These are phyloP conservation scores for Caenorhabditis tropicalis DNA, from an alignment of 1,140 invertebrate genomes.

Conservation along the genomic window DNA sequence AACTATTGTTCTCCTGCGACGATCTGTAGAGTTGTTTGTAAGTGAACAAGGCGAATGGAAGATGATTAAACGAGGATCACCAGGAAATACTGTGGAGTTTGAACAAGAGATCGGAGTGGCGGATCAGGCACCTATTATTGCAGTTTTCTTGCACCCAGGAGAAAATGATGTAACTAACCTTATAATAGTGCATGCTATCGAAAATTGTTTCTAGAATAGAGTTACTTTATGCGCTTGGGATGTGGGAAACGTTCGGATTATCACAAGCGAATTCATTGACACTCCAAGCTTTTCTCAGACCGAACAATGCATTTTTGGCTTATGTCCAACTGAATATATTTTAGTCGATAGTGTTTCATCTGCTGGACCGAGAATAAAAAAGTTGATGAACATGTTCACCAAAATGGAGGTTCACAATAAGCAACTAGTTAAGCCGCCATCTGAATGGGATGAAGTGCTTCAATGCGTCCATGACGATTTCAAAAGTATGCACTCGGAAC, in stretches of 20 bases:
- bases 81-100: constrained; percentile 50
- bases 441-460: neutral
- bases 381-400: neutral
- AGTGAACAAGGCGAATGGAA: constrained; percentile 51
- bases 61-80: constrained; percentile 34
- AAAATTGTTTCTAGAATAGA: constrained; percentile 48
- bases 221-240: constrained; percentile 38
- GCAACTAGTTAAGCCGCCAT: neutral
- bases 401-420: constrained; percentile 9
- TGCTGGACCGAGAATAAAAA: neutral
- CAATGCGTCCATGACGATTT: neutral
- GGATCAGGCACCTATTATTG: constrained; percentile 14
- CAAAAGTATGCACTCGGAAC: neutral
- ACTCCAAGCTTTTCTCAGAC: constrained; percentile 40
- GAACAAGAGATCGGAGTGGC: constrained; percentile 53
- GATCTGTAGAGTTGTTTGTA: constrained; percentile 43
- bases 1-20: constrained; percentile 39
- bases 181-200: no score
- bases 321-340: constrained; percentile 45
- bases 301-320: constrained; percentile 42
- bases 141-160: constrained; percentile 2
- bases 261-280: constrained; percentile 48
- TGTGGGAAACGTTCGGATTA: constrained; percentile 41
- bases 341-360: neutral
- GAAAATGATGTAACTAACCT: neutral